Conservation (phyloP, 2,113 vertebrate genomes). For the Pampusana beccarii region DNA sequence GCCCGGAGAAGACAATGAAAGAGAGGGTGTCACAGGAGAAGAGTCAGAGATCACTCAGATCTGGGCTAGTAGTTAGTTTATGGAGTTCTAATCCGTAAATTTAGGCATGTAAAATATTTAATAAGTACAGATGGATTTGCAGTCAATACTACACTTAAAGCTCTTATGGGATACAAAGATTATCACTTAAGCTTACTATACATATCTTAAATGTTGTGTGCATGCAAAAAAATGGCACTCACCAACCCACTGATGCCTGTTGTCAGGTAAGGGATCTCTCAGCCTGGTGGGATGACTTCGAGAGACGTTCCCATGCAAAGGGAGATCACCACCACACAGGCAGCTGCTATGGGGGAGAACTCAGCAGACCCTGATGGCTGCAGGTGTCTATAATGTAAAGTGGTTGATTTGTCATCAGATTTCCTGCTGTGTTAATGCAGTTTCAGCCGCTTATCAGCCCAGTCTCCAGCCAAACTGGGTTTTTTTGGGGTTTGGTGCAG, state of each 20-base stretch:
- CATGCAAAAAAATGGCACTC: not conserved
- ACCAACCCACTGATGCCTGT: not conserved
- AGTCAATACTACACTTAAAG: not conserved
- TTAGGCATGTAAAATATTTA: not conserved
- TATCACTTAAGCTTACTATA: not conserved
- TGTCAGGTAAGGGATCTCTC: not conserved
- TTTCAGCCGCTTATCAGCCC: not conserved
- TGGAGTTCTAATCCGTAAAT: not conserved
- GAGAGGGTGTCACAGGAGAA: not conserved
- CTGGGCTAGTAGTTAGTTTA: not conserved
- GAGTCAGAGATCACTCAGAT: not conserved
- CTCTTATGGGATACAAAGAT: not conserved
- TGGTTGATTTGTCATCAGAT: not conserved
- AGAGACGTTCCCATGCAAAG: too few relatives aligned
- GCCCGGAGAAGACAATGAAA: not conserved
- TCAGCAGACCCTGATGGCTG: not conserved
- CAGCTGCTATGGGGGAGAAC: not conserved
- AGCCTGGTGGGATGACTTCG: not conserved
- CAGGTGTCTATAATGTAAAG: not conserved
- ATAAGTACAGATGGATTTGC: not conserved
- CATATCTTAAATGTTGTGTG: not conserved
- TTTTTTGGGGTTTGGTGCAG: not conserved
- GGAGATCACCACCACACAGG: fast-evolving
- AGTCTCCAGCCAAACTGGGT: not conserved
- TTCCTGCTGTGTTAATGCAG: not conserved